phyloP scores from a whole-genome alignment of 1,140 invertebrate genomes.

The Trachymyrmex septentrionalis region DNA sequence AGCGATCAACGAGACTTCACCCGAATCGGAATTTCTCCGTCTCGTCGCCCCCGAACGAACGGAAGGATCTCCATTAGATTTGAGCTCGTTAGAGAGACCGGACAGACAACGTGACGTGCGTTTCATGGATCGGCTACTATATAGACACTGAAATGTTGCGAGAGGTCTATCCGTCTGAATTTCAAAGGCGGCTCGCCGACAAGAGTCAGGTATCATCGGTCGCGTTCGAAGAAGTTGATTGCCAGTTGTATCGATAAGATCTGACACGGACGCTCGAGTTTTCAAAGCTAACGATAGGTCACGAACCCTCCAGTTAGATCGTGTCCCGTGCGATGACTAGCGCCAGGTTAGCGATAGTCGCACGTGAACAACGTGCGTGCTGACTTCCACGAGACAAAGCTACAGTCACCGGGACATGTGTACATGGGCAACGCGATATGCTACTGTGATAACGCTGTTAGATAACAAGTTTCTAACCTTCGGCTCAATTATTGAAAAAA shows the following conservation, averaged over 20 bases:
- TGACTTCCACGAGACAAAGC: constrained; percentile 46
- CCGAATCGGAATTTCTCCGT: constrained; percentile 43
- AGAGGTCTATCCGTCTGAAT: constrained; percentile 36
- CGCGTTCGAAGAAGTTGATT: constrained; percentile 61
- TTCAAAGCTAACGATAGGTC: constrained; percentile 77
- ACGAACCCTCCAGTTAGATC: constrained; percentile 73
- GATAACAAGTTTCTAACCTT: constrained; percentile 32
- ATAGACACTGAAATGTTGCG: constrained; percentile 63
- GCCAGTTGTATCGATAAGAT: constrained; percentile 77
- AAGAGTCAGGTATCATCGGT: constrained; percentile 70
- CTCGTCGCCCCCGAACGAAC: background rate
- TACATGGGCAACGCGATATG: background rate
- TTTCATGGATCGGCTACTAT: constrained; percentile 69
- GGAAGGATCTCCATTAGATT: constrained; percentile 63
- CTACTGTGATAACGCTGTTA: constrained; percentile 1
- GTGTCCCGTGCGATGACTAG: constrained; percentile 57
- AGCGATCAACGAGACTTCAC: constrained; percentile 10
- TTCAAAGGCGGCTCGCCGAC: constrained; percentile 70
- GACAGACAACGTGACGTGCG: constrained; percentile 55
- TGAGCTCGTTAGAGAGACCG: constrained; percentile 66
- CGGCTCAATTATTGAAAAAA: no score
- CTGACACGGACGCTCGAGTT: constrained; percentile 78
- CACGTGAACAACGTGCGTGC: constrained; percentile 28
- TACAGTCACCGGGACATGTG: constrained; percentile 2
- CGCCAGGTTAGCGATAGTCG: constrained; percentile 28